Evolutionary conservation across 2,888 invertebrate genomes (phyloP).

Genomic region (Myopa tessellatipennis): DNA sequence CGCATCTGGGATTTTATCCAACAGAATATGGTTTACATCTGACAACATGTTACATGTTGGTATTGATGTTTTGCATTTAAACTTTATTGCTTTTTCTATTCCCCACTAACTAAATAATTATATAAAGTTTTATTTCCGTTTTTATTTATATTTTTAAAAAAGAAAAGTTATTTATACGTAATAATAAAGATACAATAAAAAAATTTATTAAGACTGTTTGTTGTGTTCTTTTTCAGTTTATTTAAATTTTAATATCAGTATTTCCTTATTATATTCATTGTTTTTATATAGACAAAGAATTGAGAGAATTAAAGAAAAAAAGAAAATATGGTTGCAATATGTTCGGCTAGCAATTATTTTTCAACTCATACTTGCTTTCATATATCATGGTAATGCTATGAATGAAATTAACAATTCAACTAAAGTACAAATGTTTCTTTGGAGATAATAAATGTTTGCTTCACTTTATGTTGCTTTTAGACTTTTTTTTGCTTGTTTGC

Average conservation of each 20-base stretch:
- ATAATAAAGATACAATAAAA: constrained; percentile 38
- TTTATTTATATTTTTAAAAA: constrained; percentile 47
- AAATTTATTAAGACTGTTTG: constrained; percentile 39
- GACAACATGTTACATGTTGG: no score
- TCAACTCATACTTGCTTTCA: constrained; percentile 5
- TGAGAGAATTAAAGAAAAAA: not conserved
- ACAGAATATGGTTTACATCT: constrained; percentile 7
- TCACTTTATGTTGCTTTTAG: constrained; percentile 13
- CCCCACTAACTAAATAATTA: constrained; percentile 39
- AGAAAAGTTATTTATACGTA: not conserved
- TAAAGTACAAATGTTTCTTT: constrained; percentile 38
- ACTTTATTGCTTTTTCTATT: constrained; percentile 27
- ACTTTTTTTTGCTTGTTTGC: not conserved
- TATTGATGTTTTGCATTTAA: not conserved
- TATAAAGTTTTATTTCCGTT: constrained; percentile 46
- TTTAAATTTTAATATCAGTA: constrained; percentile 33
- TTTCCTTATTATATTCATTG: constrained; percentile 24
- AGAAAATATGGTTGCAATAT: constrained; percentile 19
- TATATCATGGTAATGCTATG: constrained; percentile 23
- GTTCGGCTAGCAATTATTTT: constrained; percentile 11
- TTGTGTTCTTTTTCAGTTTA: constrained; percentile 31
- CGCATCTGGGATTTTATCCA: constrained; percentile 19
- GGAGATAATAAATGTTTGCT: constrained; percentile 33
- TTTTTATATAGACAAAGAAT: constrained; percentile 36
- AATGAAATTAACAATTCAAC: constrained; percentile 38